Conservation (phyloP, 2,797 vertebrate species). For the Emydoidea blandingii region DNA sequence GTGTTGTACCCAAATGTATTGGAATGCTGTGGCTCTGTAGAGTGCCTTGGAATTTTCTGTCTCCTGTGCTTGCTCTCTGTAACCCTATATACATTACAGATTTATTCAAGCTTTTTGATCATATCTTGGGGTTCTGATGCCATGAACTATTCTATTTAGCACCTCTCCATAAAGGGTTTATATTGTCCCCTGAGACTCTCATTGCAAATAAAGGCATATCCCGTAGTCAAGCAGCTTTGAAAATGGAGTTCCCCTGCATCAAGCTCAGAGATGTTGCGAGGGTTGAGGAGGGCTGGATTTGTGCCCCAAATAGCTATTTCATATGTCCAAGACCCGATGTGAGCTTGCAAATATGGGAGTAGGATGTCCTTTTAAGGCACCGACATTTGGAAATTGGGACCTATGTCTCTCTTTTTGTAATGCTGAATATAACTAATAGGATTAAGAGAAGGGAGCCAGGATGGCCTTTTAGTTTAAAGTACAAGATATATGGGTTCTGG, state of each 20-base stretch:
- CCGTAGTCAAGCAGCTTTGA: neutral
- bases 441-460: neutral
- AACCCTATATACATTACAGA: neutral
- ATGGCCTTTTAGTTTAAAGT: neutral
- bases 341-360: neutral
- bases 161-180: neutral
- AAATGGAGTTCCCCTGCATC: neutral
- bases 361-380: neutral
- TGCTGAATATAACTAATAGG: neutral
- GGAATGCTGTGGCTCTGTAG: neutral
- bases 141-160: neutral
- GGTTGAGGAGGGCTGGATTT: neutral
- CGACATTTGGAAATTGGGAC: neutral
- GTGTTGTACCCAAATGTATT: neutral
- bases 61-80: neutral
- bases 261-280: neutral
- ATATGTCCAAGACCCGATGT: neutral
- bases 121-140: neutral
- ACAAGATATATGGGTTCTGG: neutral
- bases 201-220: neutral
- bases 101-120: neutral
- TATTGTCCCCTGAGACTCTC: neutral
- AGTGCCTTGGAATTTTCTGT: neutral
- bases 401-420: neutral
- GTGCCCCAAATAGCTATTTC: neutral